phyloP scores from a whole-genome alignment of 2,797 vertebrate species.

The Paramormyrops hopkinsi region DNA sequence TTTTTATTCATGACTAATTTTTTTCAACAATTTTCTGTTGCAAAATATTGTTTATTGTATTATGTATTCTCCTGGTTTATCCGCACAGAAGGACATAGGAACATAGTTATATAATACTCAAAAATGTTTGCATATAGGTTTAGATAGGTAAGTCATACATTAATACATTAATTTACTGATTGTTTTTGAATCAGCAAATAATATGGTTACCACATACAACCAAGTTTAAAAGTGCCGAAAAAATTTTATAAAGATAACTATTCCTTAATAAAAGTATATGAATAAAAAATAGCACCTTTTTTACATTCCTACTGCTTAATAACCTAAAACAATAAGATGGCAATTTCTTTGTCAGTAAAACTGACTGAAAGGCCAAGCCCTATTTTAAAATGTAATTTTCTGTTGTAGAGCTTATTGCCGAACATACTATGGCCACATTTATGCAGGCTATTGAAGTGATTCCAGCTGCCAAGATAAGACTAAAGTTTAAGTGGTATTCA shows the following conservation, averaged over 20 bases:
- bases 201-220: neutral
- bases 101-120: neutral
- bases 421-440: neutral
- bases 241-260: neutral
- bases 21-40: neutral
- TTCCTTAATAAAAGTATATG: neutral
- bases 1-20: neutral
- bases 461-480: neutral
- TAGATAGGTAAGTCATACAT: neutral
- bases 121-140: neutral
- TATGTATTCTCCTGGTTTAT: neutral
- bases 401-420: neutral
- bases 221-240: neutral
- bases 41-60: neutral
- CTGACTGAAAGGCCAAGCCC: neutral
- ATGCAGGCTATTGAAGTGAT: neutral
- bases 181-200: neutral
- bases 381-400: neutral
- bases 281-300: neutral
- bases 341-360: neutral
- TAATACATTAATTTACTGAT: neutral
- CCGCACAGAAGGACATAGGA: neutral
- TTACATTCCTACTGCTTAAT: neutral
- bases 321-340: neutral
- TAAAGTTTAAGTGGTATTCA: neutral